Percentiles rank a stretch among this genome's conserved stretches.
These are phyloP conservation scores for Augiades crinisus DNA, from an alignment of 2,888 invertebrate genomes.

Conservation along the genomic window DNA sequence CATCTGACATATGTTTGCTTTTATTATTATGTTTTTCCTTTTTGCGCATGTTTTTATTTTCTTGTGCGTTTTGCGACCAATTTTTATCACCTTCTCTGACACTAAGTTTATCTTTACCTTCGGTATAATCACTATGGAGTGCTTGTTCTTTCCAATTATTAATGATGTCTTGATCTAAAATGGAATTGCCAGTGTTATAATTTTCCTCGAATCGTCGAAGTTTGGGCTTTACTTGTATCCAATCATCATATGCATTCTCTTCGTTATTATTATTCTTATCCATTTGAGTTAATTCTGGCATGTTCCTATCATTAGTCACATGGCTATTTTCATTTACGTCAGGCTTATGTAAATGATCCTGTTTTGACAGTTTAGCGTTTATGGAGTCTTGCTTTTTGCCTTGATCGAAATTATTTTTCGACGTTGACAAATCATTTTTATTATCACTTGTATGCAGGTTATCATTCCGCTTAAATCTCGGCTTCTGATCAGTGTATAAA, in stretches of 20 bases:
- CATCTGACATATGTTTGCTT: background rate
- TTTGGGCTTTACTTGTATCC: slow-evolving; percentile 1
- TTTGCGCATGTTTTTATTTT: slow-evolving; percentile 60
- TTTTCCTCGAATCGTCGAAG: slow-evolving; percentile 14
- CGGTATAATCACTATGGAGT: background rate
- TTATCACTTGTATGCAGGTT: background rate
- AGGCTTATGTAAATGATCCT: background rate
- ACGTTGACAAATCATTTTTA: background rate
- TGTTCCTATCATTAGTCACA: background rate
- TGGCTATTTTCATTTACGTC: background rate
- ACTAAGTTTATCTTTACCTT: background rate
- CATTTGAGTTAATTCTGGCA: background rate
- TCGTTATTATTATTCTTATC: background rate
- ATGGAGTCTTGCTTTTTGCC: background rate
- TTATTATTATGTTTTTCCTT: slow-evolving; percentile 57
- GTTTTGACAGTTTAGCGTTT: background rate
- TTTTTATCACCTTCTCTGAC: background rate
- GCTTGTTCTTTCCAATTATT: background rate
- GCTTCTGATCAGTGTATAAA: slow-evolving; percentile 2
- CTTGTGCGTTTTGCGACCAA: slow-evolving; percentile 9
- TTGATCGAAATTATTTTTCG: slow-evolving; percentile 5
- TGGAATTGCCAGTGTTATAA: slow-evolving; percentile 19
- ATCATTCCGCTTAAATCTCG: slow-evolving; percentile 6
- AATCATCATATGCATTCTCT: background rate
- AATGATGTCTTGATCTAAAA: slow-evolving; percentile 1